phyloP scores from a whole-genome alignment of 2,797 vertebrate species.

The Pseudomugil gertrudae region DNA sequence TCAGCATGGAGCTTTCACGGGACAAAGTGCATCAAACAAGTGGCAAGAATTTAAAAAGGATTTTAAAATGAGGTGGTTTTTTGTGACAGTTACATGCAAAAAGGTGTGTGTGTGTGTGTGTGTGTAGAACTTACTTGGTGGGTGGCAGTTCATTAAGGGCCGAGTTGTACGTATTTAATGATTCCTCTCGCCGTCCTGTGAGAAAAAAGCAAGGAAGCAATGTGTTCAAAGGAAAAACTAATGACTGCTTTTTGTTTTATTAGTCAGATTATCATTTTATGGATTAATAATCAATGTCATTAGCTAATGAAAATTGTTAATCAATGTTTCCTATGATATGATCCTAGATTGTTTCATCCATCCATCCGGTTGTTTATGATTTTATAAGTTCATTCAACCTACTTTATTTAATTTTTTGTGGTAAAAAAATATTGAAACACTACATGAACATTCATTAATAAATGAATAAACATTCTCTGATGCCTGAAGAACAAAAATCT shows the following conservation, averaged over 20 bases:
- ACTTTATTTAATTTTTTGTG: neutral
- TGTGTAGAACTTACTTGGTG: conserved; percentile 71
- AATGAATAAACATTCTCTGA: neutral
- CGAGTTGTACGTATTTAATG: conserved; percentile 74
- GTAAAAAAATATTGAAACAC: neutral
- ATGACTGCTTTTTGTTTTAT: neutral
- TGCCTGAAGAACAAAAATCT: neutral
- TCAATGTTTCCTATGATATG: neutral
- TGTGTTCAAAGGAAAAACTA: neutral
- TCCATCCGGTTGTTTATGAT: too few relatives aligned
- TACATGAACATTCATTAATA: neutral
- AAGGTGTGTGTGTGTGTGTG: conserved; percentile 7
- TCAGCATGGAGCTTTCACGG: neutral
- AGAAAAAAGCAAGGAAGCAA: conserved; percentile 25
- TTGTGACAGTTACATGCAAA: neutral
- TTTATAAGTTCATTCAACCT: too few relatives aligned
- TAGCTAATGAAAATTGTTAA: neutral
- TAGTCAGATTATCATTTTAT: neutral
- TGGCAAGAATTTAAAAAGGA: conserved; percentile 25
- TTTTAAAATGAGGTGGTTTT: conserved; percentile 6
- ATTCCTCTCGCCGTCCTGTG: conserved; percentile 79
- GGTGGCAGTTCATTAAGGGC: conserved; percentile 73
- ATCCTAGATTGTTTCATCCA: neutral
- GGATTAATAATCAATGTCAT: neutral
- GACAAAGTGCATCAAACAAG: conserved; percentile 27